These are phyloP conservation scores for Rhineura floridana DNA, from an alignment of 2,113 vertebrate genomes.

Conservation along the genomic window DNA sequence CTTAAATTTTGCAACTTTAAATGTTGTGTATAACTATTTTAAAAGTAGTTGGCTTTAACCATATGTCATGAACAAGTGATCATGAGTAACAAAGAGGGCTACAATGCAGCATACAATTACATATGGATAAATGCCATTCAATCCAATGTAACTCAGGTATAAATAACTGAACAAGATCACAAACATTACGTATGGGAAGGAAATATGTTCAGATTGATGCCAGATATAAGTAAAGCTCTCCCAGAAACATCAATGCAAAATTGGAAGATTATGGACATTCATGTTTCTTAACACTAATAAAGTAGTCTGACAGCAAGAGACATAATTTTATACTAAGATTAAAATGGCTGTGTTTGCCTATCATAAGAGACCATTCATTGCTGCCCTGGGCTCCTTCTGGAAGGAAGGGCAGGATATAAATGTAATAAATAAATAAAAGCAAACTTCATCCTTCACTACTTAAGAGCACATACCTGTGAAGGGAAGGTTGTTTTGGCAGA, in stretches of 20 bases:
- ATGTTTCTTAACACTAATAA: neutral
- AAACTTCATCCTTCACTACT: neutral
- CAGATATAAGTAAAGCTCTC: neutral
- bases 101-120: neutral
- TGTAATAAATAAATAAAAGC: no score
- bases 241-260: neutral
- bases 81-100: neutral
- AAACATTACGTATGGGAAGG: neutral
- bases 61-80: neutral
- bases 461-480: neutral
- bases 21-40: no score
- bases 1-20: neutral
- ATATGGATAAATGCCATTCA: neutral
- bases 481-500: neutral
- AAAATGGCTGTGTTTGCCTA: neutral
- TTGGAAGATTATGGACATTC: neutral
- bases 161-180: constrained; percentile 24
- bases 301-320: neutral
- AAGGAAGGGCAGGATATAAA: no score
- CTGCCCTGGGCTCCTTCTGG: no score
- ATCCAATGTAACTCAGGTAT: constrained; percentile 15
- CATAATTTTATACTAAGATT: neutral
- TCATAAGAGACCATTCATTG: no score
- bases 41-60: no score
- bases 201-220: neutral